Evolutionary conservation across 2,797 vertebrate genomes (phyloP).

Genomic region (Buceros bicornis): DNA sequence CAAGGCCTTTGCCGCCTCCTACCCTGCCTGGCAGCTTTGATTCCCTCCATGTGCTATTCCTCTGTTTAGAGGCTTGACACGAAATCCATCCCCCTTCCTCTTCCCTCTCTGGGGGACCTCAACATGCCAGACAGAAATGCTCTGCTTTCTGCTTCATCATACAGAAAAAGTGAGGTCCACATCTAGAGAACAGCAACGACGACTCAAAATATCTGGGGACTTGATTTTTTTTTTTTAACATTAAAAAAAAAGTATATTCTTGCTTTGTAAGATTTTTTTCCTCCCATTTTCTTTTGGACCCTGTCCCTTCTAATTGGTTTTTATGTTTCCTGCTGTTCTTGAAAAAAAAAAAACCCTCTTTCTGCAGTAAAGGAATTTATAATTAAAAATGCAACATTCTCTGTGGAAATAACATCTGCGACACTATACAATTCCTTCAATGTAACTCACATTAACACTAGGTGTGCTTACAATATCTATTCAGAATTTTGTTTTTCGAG

Average conservation of each 20-base stretch:
- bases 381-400: constrained; percentile 5
- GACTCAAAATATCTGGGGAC: neutral
- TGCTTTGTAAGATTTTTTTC: neutral
- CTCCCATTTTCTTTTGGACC: neutral
- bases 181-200: neutral
- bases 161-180: neutral
- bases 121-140: neutral
- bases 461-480: constrained; percentile 21
- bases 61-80: neutral
- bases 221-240: neutral
- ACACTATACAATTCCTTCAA: neutral
- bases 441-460: constrained; percentile 37
- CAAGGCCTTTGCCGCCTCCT: neutral
- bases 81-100: neutral
- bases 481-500: constrained; percentile 1
- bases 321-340: neutral
- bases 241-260: neutral
- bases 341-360: neutral
- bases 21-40: neutral
- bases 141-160: neutral
- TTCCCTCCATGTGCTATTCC: neutral
- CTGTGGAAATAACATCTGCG: constrained; percentile 15
- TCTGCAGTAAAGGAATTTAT: neutral
- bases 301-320: neutral
- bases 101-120: neutral